A percentile compares a stretch with the other conserved stretches of the same genome.
phyloP scores from a whole-genome alignment of 2,113 vertebrate species.

The Orthonyx spaldingii region DNA sequence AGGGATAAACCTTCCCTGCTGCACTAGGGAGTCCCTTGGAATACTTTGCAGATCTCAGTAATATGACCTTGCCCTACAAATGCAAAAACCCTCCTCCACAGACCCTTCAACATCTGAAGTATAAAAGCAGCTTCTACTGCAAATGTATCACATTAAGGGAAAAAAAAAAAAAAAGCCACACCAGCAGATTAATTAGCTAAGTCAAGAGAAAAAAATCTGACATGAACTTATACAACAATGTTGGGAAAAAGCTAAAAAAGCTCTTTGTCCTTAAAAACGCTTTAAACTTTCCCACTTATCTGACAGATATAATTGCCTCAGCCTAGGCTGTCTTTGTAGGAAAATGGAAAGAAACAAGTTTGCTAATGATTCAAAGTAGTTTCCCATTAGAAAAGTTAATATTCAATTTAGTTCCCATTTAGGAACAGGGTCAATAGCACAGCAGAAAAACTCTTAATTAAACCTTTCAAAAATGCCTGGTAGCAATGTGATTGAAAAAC shows the following conservation, averaged over 20 bases:
- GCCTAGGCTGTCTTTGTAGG: neutral
- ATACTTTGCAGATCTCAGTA: neutral
- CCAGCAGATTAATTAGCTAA: neutral
- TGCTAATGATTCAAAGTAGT: neutral
- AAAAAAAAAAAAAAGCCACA: neutral
- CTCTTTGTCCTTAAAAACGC: neutral
- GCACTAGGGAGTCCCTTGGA: neutral
- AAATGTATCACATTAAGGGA: neutral
- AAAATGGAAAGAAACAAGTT: neutral
- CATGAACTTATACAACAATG: neutral
- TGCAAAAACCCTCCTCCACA: neutral
- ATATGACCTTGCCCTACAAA: neutral
- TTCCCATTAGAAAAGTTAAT: neutral
- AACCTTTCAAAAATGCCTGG: neutral
- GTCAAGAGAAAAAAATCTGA: neutral
- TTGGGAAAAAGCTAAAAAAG: neutral
- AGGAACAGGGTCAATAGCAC: neutral
- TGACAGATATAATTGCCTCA: neutral
- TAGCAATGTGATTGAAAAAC: neutral
- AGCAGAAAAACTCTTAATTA: neutral
- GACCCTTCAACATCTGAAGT: neutral
- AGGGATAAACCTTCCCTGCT: neutral
- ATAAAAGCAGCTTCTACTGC: neutral
- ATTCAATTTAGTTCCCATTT: neutral
- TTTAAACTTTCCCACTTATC: neutral